Conservation (phyloP, 1,140 invertebrate species). For the Belonocnema kinseyi region DNA sequence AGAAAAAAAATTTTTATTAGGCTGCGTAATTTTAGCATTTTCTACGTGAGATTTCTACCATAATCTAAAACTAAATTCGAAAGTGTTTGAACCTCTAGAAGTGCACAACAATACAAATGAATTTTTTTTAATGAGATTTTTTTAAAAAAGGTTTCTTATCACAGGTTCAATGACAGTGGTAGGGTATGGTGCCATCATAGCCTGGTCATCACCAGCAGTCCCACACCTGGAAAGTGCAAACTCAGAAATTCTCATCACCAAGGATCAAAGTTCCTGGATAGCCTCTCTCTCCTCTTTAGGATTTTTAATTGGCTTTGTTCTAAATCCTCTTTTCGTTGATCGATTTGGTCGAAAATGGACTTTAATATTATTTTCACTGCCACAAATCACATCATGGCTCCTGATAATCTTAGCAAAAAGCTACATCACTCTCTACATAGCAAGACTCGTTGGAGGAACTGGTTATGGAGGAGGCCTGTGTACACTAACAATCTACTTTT, state of each 20-base stretch:
- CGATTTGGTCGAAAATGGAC: constrained; percentile 3
- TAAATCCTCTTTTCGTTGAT: background rate
- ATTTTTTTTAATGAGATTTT: too few relatives aligned
- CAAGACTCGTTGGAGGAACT: background rate
- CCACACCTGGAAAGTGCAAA: background rate
- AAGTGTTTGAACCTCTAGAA: too few relatives aligned
- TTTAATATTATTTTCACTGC: background rate
- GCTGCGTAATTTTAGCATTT: too few relatives aligned
- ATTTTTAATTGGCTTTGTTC: background rate
- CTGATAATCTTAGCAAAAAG: background rate
- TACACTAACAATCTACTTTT: background rate
- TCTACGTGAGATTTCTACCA: too few relatives aligned
- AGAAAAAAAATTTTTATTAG: too few relatives aligned
- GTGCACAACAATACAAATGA: too few relatives aligned
- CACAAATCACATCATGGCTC: constrained; percentile 1
- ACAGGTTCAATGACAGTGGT: background rate
- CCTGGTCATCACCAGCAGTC: background rate
- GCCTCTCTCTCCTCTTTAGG: constrained; percentile 1
- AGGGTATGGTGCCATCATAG: background rate
- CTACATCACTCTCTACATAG: background rate
- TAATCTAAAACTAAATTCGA: too few relatives aligned
- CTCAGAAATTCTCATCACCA: background rate
- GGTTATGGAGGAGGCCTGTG: constrained; percentile 2
- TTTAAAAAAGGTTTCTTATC: background rate
- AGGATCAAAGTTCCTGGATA: constrained; percentile 6